Evolutionary conservation across 35 echinoderm and acorn worm species (phyloP).

Genomic region (Apostichopus japonicus): DNA sequence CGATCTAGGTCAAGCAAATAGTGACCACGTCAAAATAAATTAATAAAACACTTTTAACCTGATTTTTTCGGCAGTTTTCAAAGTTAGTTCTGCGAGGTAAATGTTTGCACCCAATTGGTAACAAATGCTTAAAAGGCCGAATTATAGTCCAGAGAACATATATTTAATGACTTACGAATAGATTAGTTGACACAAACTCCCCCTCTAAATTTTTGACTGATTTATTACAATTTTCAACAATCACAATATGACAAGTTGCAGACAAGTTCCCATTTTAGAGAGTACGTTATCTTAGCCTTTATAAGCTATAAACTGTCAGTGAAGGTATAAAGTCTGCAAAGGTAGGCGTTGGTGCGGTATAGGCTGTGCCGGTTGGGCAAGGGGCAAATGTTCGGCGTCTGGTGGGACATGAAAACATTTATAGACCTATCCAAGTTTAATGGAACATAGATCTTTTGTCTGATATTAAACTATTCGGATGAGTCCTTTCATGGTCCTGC

Average conservation of each 20-base stretch:
- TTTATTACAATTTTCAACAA: neutral
- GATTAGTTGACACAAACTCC: neutral
- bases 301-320: no score
- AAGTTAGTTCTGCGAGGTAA: neutral
- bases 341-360: no score
- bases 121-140: neutral
- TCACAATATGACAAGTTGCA: neutral
- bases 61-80: neutral
- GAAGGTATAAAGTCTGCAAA: no score
- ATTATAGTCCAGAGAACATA: neutral
- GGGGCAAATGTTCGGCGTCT: no score
- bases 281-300: no score
- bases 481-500: no score
- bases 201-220: neutral
- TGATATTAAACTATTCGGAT: no score
- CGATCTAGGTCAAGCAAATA: neutral
- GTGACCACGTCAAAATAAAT: neutral
- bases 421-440: no score
- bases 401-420: no score
- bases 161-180: neutral
- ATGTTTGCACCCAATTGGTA: neutral
- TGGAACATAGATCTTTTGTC: no score
- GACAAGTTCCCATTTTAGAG: neutral
- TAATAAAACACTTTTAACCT: neutral
- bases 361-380: no score